A percentile compares a stretch with the other conserved stretches of the same genome.
Conservation (phyloP, 2,888 invertebrate genomes). For the Conistra vaccinii region DNA sequence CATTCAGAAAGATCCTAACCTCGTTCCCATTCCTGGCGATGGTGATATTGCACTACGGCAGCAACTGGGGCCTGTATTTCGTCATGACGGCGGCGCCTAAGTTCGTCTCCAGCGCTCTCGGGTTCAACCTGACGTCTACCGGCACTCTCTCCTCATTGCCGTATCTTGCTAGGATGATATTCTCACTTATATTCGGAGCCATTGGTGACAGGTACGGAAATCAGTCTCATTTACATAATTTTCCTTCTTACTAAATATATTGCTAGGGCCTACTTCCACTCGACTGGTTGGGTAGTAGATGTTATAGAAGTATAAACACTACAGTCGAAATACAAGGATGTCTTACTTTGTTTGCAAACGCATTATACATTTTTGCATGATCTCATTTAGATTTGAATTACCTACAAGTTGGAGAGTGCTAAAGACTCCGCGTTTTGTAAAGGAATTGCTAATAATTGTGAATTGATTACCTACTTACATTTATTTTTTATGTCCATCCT, state of each 20-base stretch:
- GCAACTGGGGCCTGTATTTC: conserved; percentile 94
- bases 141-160: conserved; percentile 93
- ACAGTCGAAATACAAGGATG: neutral
- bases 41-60: conserved; percentile 93
- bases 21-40: conserved; percentile 94
- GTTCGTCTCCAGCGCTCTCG: conserved; percentile 93
- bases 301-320: neutral
- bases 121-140: conserved; percentile 93
- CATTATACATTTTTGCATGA: neutral
- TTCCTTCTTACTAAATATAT: neutral
- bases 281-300: neutral
- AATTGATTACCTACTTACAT: neutral
- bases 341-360: conserved; percentile 27
- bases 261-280: conserved; percentile 18
- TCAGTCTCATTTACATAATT: conserved; percentile 40
- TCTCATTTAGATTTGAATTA: neutral
- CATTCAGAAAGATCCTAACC: conserved; percentile 91
- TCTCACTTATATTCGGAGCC: conserved; percentile 93
- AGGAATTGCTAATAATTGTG: neutral
- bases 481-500: too few species aligned
- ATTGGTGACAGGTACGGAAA: conserved; percentile 91
- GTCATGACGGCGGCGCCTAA: conserved; percentile 94
- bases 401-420: conserved; percentile 2
- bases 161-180: conserved; percentile 93
- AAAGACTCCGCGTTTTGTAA: neutral